Evolutionary conservation across 2,888 invertebrate species (phyloP).

Genomic region (Neocrepidodera transversa): DNA sequence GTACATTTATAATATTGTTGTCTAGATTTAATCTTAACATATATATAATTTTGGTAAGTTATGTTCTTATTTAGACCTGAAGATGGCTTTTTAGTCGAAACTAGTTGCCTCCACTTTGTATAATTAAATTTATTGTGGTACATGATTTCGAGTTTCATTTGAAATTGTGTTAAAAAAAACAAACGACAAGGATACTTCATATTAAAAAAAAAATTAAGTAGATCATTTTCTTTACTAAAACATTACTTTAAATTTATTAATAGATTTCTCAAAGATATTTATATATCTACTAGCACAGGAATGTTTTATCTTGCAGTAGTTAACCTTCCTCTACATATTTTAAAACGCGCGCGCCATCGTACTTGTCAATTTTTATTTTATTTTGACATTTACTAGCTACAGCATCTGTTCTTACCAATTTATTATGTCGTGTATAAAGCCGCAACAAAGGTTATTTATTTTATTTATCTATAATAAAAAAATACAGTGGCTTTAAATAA

Average conservation of each 20-base stretch:
- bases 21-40: too few species aligned
- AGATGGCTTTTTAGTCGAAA: too few species aligned
- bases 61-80: too few species aligned
- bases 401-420: slow-evolving; percentile 11
- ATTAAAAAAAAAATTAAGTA: too few species aligned
- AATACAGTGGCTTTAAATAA: too few species aligned
- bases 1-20: too few species aligned
- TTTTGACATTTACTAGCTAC: slow-evolving; percentile 10
- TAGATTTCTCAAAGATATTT: background rate
- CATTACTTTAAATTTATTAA: slow-evolving; percentile 3
- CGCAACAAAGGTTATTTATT: background rate
- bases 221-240: too few species aligned
- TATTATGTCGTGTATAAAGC: slow-evolving; percentile 5
- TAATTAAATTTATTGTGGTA: too few species aligned
- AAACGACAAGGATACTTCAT: background rate
- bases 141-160: too few species aligned
- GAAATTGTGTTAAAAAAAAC: too few species aligned
- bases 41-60: too few species aligned
- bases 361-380: slow-evolving; percentile 12
- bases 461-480: background rate
- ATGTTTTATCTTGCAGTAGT: slow-evolving; percentile 4
- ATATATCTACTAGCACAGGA: slow-evolving; percentile 2
- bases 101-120: too few species aligned
- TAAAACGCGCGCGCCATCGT: background rate
- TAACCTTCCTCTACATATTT: slow-evolving; percentile 13